Conservation (phyloP, 2,113 vertebrate genomes). For the Callorhinus ursinus region DNA sequence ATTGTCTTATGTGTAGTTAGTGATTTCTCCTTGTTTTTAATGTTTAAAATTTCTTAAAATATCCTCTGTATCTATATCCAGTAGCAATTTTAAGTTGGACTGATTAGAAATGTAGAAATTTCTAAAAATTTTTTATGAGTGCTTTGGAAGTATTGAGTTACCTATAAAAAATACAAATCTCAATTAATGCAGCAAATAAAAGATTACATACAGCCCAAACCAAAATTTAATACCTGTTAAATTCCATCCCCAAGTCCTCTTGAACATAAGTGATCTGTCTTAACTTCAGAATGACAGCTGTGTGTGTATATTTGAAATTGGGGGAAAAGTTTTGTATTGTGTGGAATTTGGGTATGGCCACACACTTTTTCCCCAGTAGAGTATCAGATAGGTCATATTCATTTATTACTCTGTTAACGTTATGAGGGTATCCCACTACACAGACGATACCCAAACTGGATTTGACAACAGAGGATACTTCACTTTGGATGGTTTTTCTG, state of each 20-base stretch:
- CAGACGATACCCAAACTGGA: no score
- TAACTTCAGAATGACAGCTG: background rate
- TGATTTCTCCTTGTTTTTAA: conserved; percentile 24
- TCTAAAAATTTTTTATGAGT: background rate
- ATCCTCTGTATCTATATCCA: background rate
- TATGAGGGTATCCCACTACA: background rate
- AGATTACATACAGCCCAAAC: background rate
- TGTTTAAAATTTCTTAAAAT: background rate
- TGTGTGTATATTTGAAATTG: background rate
- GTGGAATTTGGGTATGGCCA: background rate
- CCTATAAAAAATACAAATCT: background rate
- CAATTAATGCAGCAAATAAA: background rate
- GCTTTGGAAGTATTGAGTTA: background rate
- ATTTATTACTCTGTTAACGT: background rate
- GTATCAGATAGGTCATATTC: rapidly evolving
- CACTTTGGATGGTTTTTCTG: background rate
- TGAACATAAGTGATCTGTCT: background rate
- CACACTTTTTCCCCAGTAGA: background rate
- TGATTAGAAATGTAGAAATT: background rate
- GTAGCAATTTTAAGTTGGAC: background rate
- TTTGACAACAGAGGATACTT: rapidly evolving
- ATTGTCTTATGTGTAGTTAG: background rate
- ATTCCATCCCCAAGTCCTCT: background rate
- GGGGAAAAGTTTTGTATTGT: background rate
- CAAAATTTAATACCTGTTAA: background rate